Evolutionary conservation across 2,113 vertebrate genomes (phyloP), one percentile per base, ranked within the genome.

Genomic region (Ptyas mucosa): DNA sequence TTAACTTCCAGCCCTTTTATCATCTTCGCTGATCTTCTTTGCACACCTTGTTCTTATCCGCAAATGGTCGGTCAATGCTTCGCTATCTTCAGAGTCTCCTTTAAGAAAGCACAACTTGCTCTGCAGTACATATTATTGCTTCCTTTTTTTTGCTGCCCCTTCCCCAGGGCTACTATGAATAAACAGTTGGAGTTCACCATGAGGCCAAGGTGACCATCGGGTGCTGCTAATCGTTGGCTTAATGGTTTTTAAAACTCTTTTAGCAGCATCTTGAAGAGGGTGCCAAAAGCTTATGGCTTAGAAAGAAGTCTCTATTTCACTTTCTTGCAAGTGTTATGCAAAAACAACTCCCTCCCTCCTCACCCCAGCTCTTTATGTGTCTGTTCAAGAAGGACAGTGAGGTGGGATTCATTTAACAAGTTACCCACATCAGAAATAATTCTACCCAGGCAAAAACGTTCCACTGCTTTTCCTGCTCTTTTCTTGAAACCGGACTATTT

Each of bases 201-300:
- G 91, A 91, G 95, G 94, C 91, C 93, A 93, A 69, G 57, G 39
- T 1, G 0, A 43, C 39, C 9, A 9, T n/a, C 0, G 43, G 89
- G 91, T 52, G 34, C 85, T 52, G 26, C 92, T 52, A 0, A 91
- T 93, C 90, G 61, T 57, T n/a, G 26, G 29, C 90, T 34, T 23
- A 81, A 92, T 91, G 51, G 43, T 29, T 92, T 54, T 49, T 49
- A 89, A 85, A 55, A 58, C 93, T 94, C 91, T 97, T 96, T 91
- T 88, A 95, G 57, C 90, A 94, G 64, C 5, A 58, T 61, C 87
- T 92, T 64, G 87, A 92, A 95, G 95, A 91, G 92, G 94, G 97
- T 96, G 93, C 91, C 94, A 95, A 96, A 96, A 96, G 94, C 94
- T 90, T 93, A 11, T 2, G 85, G 11, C 58, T 1, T 55, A 0